Conservation (phyloP, 1,140 invertebrate species). For the Hestina assimilis region DNA sequence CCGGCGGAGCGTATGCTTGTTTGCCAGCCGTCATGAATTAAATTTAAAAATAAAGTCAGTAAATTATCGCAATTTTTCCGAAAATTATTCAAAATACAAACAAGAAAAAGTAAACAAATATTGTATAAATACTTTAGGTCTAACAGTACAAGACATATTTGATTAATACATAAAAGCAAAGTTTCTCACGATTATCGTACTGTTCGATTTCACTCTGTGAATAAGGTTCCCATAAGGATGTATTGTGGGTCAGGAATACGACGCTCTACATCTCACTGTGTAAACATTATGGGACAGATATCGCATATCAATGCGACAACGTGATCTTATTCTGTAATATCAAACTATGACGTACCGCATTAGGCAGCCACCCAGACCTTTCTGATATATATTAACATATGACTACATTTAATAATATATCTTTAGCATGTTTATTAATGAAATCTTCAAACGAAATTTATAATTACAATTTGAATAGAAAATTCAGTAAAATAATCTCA, state of each 20-base stretch:
- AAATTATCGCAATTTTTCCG: too few species aligned
- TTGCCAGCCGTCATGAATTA: too few species aligned
- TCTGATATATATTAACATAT: background rate
- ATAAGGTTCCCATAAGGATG: background rate
- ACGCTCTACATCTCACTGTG: constrained; percentile 1
- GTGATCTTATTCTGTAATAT: constrained; percentile 5
- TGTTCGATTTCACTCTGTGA: background rate
- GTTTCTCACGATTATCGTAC: background rate
- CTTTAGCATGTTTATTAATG: background rate
- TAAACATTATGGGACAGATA: background rate
- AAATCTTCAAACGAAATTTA: background rate
- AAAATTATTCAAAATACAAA: too few species aligned
- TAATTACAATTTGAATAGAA: background rate
- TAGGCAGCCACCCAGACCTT: constrained; percentile 10
- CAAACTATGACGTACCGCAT: constrained; percentile 2
- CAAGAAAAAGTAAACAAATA: too few species aligned
- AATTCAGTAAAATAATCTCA: background rate
- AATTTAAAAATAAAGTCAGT: too few species aligned
- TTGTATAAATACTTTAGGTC: background rate
- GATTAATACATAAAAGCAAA: background rate
- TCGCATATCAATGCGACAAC: background rate
- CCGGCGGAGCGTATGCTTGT: too few species aligned
- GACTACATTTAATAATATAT: background rate
- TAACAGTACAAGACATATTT: background rate
- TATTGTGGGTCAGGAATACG: background rate